A percentile compares a stretch with the other conserved stretches of the same genome.
Evolutionary conservation across 2,888 invertebrate genomes (phyloP).

Genomic region (Lepidochitona cinerea): DNA sequence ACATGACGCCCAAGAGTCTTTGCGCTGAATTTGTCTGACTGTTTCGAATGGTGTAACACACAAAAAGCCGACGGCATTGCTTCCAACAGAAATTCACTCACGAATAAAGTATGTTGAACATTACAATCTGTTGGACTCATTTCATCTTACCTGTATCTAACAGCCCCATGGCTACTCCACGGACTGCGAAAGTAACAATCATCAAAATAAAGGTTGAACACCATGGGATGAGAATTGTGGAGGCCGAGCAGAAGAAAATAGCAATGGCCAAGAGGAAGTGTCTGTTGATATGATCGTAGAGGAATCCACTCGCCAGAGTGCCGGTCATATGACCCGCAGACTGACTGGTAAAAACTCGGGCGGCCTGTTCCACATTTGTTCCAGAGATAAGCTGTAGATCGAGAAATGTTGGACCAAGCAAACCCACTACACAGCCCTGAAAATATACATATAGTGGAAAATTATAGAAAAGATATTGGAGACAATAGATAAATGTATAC

Average conservation of each 20-base stretch:
- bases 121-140: too few species aligned
- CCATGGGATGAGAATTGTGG: neutral
- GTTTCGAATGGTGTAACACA: too few species aligned
- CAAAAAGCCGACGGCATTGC: too few species aligned
- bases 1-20: too few species aligned
- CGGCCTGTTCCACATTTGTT: neutral
- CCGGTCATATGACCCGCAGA: neutral
- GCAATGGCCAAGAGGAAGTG: neutral
- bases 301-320: neutral
- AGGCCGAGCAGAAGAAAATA: neutral
- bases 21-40: too few species aligned
- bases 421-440: neutral
- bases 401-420: neutral
- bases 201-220: neutral
- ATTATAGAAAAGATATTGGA: too few species aligned
- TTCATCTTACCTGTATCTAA: neutral
- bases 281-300: neutral
- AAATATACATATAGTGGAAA: neutral
- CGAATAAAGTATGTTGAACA: too few species aligned
- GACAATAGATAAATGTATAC: too few species aligned
- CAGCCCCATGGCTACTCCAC: neutral
- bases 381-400: neutral
- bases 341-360: neutral
- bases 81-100: too few species aligned
- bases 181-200: neutral